Percentiles rank a stretch among this genome's conserved stretches.
phyloP scores from a whole-genome alignment of 2,888 invertebrate genomes.

The Cylloceria caligata region DNA sequence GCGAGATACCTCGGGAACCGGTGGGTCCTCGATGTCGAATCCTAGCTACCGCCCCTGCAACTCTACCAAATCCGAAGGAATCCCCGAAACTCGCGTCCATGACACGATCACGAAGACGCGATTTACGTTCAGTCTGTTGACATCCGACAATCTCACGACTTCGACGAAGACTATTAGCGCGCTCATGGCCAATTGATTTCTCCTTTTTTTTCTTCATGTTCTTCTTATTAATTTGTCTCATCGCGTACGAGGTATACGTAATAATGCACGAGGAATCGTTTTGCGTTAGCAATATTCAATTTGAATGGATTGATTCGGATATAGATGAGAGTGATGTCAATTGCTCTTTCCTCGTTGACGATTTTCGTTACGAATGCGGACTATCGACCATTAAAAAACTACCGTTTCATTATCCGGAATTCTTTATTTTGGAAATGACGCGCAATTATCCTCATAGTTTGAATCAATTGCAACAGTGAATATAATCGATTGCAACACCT shows the following conservation, averaged over 20 bases:
- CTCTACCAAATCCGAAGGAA: conserved; percentile 32
- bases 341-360: too few species aligned
- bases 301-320: not conserved
- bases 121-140: not conserved
- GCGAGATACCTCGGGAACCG: conserved; percentile 66
- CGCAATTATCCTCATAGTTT: too few species aligned
- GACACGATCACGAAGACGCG: not conserved
- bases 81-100: not conserved
- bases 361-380: too few species aligned
- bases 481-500: too few species aligned
- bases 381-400: too few species aligned
- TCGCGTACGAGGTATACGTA: too few species aligned
- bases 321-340: not conserved
- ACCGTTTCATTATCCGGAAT: too few species aligned
- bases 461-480: too few species aligned
- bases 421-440: too few species aligned
- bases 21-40: conserved; percentile 70
- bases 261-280: not conserved
- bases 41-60: conserved; percentile 26
- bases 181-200: too few species aligned
- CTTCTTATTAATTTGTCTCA: too few species aligned
- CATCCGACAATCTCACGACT: not conserved
- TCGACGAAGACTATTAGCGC: not conserved
- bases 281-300: not conserved
- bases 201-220: not conserved